Percentiles rank a stretch among this genome's conserved stretches.
phyloP scores from a whole-genome alignment of 2,888 invertebrate genomes.

The Amaurobius ferox region DNA sequence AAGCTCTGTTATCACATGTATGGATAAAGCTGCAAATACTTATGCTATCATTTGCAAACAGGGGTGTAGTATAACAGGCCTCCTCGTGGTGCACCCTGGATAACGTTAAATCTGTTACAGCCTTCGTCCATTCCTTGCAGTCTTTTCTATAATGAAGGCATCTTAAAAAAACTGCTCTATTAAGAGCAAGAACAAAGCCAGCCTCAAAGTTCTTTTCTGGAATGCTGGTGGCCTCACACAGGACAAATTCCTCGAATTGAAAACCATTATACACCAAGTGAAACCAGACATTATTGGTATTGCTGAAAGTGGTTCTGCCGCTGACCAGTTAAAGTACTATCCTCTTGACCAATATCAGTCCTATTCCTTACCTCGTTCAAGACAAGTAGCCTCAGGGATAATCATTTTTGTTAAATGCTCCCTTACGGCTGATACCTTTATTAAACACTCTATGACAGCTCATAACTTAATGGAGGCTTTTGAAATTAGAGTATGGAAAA shows the following conservation, averaged over 20 bases:
- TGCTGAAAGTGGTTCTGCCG: not conserved
- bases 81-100: too few relatives aligned
- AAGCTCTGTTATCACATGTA: too few relatives aligned
- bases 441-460: constrained; percentile 4
- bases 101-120: too few relatives aligned
- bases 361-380: not conserved
- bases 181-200: constrained; percentile 18
- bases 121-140: too few relatives aligned
- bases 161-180: constrained; percentile 22
- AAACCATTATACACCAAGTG: too few relatives aligned
- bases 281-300: constrained; percentile 25
- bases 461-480: not conserved
- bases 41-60: too few relatives aligned
- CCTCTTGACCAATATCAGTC: not conserved
- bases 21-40: too few relatives aligned
- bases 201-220: too few relatives aligned
- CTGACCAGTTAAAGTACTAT: not conserved
- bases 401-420: constrained; percentile 8
- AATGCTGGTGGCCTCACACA: not conserved
- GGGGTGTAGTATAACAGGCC: too few relatives aligned
- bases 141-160: too few relatives aligned
- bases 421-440: too few relatives aligned
- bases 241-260: constrained; percentile 10
- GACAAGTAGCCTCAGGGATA: not conserved
- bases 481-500: constrained; percentile 4